A percentile compares a stretch with the other conserved stretches of the same genome.
Evolutionary conservation across 2,888 invertebrate genomes (phyloP).

Genomic region (Ceratothoa steindachneri): DNA sequence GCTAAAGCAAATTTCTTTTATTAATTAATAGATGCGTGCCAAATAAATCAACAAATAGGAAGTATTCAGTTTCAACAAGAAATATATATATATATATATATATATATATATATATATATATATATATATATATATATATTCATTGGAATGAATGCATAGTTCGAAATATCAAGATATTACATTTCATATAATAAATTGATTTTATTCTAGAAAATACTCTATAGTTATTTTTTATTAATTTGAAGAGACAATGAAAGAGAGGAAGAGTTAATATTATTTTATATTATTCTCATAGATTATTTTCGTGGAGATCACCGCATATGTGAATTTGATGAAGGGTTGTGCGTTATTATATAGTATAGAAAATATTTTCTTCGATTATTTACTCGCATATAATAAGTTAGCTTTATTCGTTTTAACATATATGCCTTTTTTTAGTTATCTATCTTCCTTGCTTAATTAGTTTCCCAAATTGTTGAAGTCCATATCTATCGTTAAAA

Average conservation of each 20-base stretch:
- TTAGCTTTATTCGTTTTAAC: neutral
- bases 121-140: slow-evolving; percentile 17
- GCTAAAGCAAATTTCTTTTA: too few relatives aligned
- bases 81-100: slow-evolving; percentile 14
- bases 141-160: neutral
- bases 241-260: neutral
- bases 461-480: neutral
- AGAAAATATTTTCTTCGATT: neutral
- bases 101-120: slow-evolving; percentile 16
- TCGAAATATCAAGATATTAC: neutral
- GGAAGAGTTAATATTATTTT: neutral
- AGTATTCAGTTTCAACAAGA: too few relatives aligned
- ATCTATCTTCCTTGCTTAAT: neutral
- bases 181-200: neutral
- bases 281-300: neutral
- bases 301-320: too few relatives aligned
- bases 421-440: neutral
- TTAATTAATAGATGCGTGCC: neutral
- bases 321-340: too few relatives aligned
- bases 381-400: neutral
- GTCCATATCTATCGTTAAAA: neutral
- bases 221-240: neutral
- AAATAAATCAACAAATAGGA: neutral
- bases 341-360: too few relatives aligned
- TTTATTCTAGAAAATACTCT: neutral